Percentiles rank a stretch among this genome's conserved stretches.
Evolutionary conservation across 2,113 vertebrate genomes (phyloP).

Genomic region (Callionymus lyra): DNA sequence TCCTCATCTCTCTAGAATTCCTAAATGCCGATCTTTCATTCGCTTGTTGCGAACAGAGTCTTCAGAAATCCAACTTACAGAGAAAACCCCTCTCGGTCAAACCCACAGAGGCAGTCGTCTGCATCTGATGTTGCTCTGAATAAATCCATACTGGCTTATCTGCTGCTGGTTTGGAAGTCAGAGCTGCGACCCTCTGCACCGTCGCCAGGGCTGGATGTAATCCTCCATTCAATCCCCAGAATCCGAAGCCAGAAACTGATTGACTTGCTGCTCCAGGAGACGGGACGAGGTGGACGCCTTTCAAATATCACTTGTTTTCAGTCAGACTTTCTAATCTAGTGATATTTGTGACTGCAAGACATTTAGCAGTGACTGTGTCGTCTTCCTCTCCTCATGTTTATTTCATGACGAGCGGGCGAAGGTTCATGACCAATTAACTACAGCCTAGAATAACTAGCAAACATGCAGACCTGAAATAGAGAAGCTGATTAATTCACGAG

Average conservation of each 20-base stretch:
- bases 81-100: not conserved
- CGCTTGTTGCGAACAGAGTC: constrained; percentile 6
- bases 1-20: no score
- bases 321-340: no score
- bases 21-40: no score
- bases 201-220: constrained; percentile 28
- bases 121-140: not conserved
- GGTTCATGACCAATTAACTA: not conserved
- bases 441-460: constrained; percentile 11
- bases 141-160: constrained; percentile 21
- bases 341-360: no score
- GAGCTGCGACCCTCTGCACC: constrained; percentile 14
- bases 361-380: not conserved
- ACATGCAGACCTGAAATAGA: constrained; percentile 4
- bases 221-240: constrained; percentile 33
- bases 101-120: not conserved
- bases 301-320: not conserved
- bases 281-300: not conserved
- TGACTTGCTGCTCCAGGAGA: constrained; percentile 11
- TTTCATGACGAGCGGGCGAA: constrained; percentile 7
- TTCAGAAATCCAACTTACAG: constrained; percentile 3
- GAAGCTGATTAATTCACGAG: constrained; percentile 1
- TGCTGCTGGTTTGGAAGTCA: constrained; percentile 5
- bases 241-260: constrained; percentile 22
- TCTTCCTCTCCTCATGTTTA: not conserved